These are phyloP conservation scores for Bergia puertoricense DNA, from an alignment of 92 coral and sea anemone species.

Conservation along the genomic window DNA sequence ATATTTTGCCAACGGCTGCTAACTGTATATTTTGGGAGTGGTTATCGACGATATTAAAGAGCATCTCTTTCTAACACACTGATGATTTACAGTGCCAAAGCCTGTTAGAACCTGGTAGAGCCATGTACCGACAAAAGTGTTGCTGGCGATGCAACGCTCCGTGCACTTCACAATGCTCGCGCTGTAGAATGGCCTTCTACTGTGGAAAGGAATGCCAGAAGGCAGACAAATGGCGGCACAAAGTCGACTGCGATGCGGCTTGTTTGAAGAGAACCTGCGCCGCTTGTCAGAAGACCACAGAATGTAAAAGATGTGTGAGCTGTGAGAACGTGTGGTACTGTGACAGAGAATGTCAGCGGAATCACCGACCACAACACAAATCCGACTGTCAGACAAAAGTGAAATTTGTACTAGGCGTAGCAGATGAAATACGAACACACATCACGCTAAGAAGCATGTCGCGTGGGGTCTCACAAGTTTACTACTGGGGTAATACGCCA, in stretches of 20 bases:
- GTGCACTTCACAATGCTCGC: conserved; percentile 36
- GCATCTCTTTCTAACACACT: no score
- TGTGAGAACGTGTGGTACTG: conserved; percentile 67
- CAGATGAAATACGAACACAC: conserved; percentile 15
- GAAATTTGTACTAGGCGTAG: conserved; percentile 5
- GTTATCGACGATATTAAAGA: no score
- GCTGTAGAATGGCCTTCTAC: conserved; percentile 67
- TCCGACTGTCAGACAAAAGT: conserved; percentile 48
- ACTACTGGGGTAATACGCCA: conserved; percentile 83
- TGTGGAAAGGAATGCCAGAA: conserved; percentile 64
- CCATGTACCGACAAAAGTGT: conserved; percentile 49
- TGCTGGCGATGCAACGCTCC: conserved; percentile 65
- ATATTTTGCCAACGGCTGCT: no score
- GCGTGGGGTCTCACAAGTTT: conserved; percentile 44
- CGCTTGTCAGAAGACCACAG: conserved; percentile 43
- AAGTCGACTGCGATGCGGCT: conserved; percentile 45
- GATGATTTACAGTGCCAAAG: no score
- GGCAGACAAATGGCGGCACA: conserved; percentile 65
- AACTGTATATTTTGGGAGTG: no score
- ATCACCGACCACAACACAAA: conserved; percentile 61
- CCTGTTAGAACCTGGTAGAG: no score
- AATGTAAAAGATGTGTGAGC: conserved; percentile 50
- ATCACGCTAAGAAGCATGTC: not conserved
- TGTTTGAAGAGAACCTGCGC: conserved; percentile 43
- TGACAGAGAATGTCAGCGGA: conserved; percentile 52